These are phyloP conservation scores for Epinephelus lanceolatus DNA, from an alignment of 2,113 vertebrate species.

Conservation along the genomic window DNA sequence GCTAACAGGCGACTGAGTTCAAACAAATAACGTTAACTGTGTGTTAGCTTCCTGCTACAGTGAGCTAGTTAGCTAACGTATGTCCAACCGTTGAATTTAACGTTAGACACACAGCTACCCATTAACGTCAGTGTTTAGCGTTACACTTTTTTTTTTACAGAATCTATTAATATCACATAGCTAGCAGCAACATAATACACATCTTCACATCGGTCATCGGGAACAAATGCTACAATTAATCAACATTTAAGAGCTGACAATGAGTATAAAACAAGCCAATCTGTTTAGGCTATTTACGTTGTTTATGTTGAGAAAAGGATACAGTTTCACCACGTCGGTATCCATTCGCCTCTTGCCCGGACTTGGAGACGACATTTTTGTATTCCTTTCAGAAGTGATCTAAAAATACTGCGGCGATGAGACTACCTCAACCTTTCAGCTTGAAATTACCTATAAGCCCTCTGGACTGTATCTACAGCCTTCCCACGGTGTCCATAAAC, in stretches of 20 bases:
- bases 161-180: slow-evolving; percentile 27
- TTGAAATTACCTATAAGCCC: slow-evolving; percentile 51
- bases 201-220: not conserved
- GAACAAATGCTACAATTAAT: slow-evolving; percentile 18
- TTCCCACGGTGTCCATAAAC: slow-evolving; percentile 68
- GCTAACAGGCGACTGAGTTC: slow-evolving; percentile 19
- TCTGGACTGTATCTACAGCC: slow-evolving; percentile 61
- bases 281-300: slow-evolving; percentile 39
- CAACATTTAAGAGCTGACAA: slow-evolving; percentile 43
- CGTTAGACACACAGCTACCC: slow-evolving; percentile 8
- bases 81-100: slow-evolving; percentile 1
- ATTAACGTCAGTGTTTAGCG: slow-evolving; percentile 21
- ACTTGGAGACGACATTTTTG: slow-evolving; percentile 97
- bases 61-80: slow-evolving; percentile 36
- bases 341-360: slow-evolving; percentile 99
- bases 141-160: slow-evolving; percentile 28
- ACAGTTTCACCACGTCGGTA: slow-evolving; percentile 99
- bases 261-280: not conserved
- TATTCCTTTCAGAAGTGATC: slow-evolving; percentile 76
- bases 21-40: not conserved
- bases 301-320: slow-evolving; percentile 88
- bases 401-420: slow-evolving; percentile 80
- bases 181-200: not conserved
- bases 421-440: slow-evolving; percentile 52
- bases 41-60: slow-evolving; percentile 11